Percentiles rank a stretch among this genome's conserved stretches.
Evolutionary conservation across 1,140 invertebrate genomes (phyloP).

Genomic region (Monomorium pharaonis): DNA sequence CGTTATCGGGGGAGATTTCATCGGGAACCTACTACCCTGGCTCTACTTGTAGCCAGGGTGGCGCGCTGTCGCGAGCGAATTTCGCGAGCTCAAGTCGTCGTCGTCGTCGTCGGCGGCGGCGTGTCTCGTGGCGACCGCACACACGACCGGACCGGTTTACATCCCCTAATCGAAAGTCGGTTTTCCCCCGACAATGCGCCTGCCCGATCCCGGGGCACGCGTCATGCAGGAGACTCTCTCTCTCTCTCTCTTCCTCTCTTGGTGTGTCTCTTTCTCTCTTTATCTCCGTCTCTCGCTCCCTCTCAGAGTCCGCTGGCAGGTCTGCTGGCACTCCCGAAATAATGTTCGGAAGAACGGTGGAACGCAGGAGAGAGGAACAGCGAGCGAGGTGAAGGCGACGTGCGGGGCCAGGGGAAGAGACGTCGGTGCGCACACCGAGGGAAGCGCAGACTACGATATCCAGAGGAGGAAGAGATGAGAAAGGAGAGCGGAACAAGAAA

Average conservation of each 20-base stretch:
- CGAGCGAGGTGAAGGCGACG: not conserved
- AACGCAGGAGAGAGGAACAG: constrained; percentile 26
- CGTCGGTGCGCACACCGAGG: constrained; percentile 21
- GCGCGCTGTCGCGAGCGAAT: too few species aligned
- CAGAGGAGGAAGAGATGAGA: constrained; percentile 49
- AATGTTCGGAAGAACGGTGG: constrained; percentile 72
- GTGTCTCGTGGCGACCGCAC: constrained; percentile 1
- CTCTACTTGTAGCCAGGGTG: too few species aligned
- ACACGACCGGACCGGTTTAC: constrained; percentile 35
- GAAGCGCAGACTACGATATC: constrained; percentile 35
- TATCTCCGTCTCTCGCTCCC: not conserved
- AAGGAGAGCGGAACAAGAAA: constrained; percentile 52
- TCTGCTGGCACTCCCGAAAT: constrained; percentile 79
- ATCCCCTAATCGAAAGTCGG: constrained; percentile 51
- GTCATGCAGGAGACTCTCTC: constrained; percentile 54
- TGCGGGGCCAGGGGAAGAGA: not conserved
- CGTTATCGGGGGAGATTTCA: too few species aligned
- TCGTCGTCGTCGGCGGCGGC: not conserved
- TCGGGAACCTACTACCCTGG: too few species aligned
- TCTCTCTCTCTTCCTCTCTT: constrained; percentile 32
- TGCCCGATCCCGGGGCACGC: constrained; percentile 71
- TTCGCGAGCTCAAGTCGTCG: not conserved
- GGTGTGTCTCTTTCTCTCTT: constrained; percentile 12
- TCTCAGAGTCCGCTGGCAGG: constrained; percentile 64
- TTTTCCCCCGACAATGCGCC: constrained; percentile 61